These are phyloP conservation scores for Phytoseiulus persimilis DNA, from an alignment of 2,888 invertebrate species.

Conservation along the genomic window DNA sequence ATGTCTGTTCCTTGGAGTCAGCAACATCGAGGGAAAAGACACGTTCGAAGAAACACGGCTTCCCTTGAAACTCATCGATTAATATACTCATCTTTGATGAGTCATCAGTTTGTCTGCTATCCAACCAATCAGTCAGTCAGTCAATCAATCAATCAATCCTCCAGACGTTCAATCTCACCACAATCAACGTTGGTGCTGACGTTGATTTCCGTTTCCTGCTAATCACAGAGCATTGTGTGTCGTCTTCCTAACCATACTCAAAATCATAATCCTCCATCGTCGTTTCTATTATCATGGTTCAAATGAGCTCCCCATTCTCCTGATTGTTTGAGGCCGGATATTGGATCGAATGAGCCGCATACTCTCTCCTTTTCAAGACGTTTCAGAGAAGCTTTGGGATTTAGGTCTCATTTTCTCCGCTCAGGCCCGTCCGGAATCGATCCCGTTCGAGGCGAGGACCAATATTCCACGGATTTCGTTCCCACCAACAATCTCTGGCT, in stretches of 20 bases:
- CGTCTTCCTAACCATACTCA: not conserved
- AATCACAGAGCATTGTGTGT: conserved; percentile 5
- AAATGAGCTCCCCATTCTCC: too few species aligned
- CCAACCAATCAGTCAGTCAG: not conserved
- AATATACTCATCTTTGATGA: too few species aligned
- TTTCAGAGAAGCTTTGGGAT: too few species aligned
- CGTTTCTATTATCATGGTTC: not conserved
- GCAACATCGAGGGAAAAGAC: not conserved
- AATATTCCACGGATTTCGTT: not conserved
- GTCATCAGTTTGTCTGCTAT: not conserved
- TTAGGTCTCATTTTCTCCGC: too few species aligned
- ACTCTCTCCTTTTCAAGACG: too few species aligned
- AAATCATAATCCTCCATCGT: not conserved
- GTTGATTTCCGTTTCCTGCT: not conserved
- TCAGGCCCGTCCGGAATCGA: too few species aligned
- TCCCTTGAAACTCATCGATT: not conserved
- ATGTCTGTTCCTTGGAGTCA: not conserved
- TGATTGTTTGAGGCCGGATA: too few species aligned
- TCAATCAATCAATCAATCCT: not conserved
- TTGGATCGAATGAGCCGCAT: too few species aligned
- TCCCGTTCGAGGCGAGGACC: too few species aligned
- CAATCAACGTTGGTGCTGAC: not conserved
- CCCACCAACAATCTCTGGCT: not conserved
- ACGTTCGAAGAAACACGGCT: not conserved
- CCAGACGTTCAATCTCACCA: not conserved